These are phyloP conservation scores for Synanthedon tipuliformis DNA, from an alignment of 2,888 invertebrate genomes.

Conservation along the genomic window DNA sequence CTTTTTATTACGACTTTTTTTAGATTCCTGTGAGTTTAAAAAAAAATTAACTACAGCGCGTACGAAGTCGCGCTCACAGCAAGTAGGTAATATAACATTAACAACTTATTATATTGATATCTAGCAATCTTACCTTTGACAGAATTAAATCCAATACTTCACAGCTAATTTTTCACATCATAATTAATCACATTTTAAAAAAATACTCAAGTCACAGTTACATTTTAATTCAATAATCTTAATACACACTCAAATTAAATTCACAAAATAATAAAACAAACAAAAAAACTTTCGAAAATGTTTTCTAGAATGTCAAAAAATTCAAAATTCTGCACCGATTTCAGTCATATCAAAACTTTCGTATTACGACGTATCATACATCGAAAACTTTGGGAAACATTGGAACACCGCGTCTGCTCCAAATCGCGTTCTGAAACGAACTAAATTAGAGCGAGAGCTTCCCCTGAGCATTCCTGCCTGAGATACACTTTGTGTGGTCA, in stretches of 20 bases:
- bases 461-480: conserved; percentile 1
- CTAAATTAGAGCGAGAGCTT: conserved; percentile 9
- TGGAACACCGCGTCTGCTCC: conserved; percentile 7
- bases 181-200: too few species aligned
- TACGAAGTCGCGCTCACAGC: neutral
- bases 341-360: neutral
- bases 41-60: neutral
- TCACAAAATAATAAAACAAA: too few species aligned
- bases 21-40: neutral
- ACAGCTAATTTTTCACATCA: too few species aligned
- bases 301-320: too few species aligned
- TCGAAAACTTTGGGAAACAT: conserved; percentile 5
- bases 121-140: too few species aligned
- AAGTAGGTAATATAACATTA: neutral
- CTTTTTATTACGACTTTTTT: neutral
- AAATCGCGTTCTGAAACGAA: conserved; percentile 9
- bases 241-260: too few species aligned
- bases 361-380: conserved; percentile 3
- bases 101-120: too few species aligned
- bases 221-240: too few species aligned
- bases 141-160: too few species aligned
- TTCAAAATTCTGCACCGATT: too few species aligned
- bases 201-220: too few species aligned
- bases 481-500: conserved; percentile 4
- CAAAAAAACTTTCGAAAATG: too few species aligned